phyloP scores from a whole-genome alignment of 2,797 vertebrate species.

The Thunnus albacares region DNA sequence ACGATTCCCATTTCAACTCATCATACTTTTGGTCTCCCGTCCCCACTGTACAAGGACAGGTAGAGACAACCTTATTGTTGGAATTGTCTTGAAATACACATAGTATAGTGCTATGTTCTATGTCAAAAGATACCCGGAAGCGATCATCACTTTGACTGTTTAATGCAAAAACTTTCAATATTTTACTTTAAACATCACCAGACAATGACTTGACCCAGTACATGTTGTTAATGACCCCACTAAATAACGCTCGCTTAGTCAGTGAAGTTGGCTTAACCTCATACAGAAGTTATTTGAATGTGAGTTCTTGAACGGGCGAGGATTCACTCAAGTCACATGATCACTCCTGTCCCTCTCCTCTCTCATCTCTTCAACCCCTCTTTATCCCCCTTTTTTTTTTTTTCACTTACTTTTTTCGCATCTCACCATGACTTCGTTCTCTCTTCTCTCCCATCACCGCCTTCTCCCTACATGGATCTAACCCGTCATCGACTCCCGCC shows the following conservation, averaged over 20 bases:
- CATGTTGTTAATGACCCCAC: conserved; percentile 46
- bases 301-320: conserved; percentile 39
- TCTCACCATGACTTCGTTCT: conserved; percentile 66
- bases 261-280: conserved; percentile 44
- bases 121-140: conserved; percentile 41
- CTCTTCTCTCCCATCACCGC: conserved; percentile 39
- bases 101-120: conserved; percentile 64
- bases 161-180: conserved; percentile 19
- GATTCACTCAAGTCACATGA: conserved; percentile 50
- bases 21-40: conserved; percentile 99
- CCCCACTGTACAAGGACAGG: conserved; percentile 98
- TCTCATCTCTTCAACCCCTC: conserved; percentile 64
- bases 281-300: conserved; percentile 35
- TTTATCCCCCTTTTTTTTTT: conserved; percentile 31
- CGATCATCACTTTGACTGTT: conserved; percentile 43
- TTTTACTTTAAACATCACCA: conserved; percentile 28
- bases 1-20: conserved; percentile 99
- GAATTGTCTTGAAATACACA: conserved; percentile 83
- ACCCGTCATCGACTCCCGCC: conserved; percentile 16
- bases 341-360: conserved; percentile 71
- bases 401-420: conserved; percentile 63
- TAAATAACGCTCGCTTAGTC: conserved; percentile 26
- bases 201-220: conserved; percentile 49
- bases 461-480: conserved; percentile 16
- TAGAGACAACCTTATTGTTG: conserved; percentile 89